Evolutionary conservation across 1,140 invertebrate genomes (phyloP), one percentile per base, ranked within the genome.

Genomic region (Homarus americanus): DNA sequence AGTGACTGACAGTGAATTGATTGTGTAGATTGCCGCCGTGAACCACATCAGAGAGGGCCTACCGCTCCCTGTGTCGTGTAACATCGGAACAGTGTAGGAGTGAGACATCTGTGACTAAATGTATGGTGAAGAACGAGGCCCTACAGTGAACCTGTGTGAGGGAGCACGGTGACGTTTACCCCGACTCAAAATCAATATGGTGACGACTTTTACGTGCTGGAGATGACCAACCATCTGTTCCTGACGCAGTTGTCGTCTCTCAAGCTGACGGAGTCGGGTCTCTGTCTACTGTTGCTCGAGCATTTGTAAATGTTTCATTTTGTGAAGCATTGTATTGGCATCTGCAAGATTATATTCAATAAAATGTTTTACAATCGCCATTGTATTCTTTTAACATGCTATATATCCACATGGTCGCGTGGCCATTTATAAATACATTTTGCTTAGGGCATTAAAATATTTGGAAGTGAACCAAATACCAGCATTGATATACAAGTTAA

Each of bases 341-440:
- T 85, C 40, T 75, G 32, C 69, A 85, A 85, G 83, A 84, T n/a
- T 69, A 85, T 40, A 85, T 34, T 36, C 58, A 83, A 83, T 85
- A 85, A 85, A 85, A 75, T 85, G 66, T 85, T 85, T 85, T 85
- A 85, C 83, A 69, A 85, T 85, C 20, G 41, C 1, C 20, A 44
- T 34, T 85, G 83, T 85, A 41, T 85, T 63, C 36, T 73, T 85
- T 85, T 17, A 49, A 63, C 66, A 41, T 41, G 24, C 20, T 12
- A 72, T 53, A 72, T 53, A 17, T 36, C 49, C 17, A 10, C n/a
- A 12, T 20, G 17, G 15, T 15, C 44, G 34, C 49, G 3, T 34
- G 20, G 3, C 24, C 53, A 34, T 17, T 34, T 53, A 44, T 17
- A 44, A 44, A 58, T 58, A 53, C 9, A 49, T 9, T n/a, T n/a